Base-by-base conservation (phyloP, 2,888 invertebrate species). In the Ctenicera cuprea region DNA sequence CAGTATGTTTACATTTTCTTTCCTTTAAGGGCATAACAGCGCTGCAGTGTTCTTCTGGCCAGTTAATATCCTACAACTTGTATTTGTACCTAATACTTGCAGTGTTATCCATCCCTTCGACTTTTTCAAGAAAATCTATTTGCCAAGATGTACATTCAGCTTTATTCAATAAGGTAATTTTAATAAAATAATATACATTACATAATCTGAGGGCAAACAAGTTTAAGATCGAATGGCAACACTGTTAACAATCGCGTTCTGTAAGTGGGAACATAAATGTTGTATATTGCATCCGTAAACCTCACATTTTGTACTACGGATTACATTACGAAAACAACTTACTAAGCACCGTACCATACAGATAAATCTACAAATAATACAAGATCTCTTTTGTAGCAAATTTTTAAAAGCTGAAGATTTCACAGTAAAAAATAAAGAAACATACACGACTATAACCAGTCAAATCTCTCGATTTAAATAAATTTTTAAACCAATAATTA, bases 331-430 rank as follows among this genome's bases (percentile, higher is more conserved):
- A 43, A 65, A 65, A 65, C 50, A 48, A 65, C 5, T 30, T 48
- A 16, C 70, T 63, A 63, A 64, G 38, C 70, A 70, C 54, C 70
- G 63, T 70, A 63, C 63, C 41, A 57, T 50, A 61, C 54, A 67
- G 26, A 67, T 57, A 45, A 69, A 14, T 69, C 69, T 69, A 69
- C 62, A 69, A 69, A 67, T 65, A 67, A 67, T 59, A 67, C 57
- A 57, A 59, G 57, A 67, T 59, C 57, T 54, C 14, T 57, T 52
- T 54, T 54, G 30, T 33, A 33, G 54, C 30, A 33, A 52, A 14
- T 38, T 57, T 41, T 61, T 41, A 11, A 61, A 61, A 61, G 33
- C 33, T 18, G 33, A 48, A 59, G 37, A 26, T 14, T 54, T 57
- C 33, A 57, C 37, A 18, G 30, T 57, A 57, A 57, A 38, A 61